Base-by-base conservation (phyloP, 2,888 invertebrate genomes). In the Piscicola geometra region DNA sequence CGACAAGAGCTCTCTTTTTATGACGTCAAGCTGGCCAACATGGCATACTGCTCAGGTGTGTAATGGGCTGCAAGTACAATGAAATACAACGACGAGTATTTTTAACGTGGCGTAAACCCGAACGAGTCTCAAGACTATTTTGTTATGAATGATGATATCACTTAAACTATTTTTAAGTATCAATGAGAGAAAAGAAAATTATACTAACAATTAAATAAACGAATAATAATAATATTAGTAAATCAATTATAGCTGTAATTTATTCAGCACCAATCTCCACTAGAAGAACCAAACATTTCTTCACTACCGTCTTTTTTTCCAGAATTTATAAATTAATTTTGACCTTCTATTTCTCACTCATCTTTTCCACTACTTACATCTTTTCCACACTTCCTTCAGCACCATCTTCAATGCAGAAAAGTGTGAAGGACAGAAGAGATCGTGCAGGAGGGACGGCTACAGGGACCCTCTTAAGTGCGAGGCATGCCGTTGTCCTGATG, bases 1-100 rank as follows among this genome's bases (percentile, higher is more conserved):
- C 70, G 83, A 69, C 79, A 82, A 35, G 82, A 81, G 67, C 79
- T 84, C 25, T 83, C 84, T 2, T 84, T 83, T 78, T 82, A 82
- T 78, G 84, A 84, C 77, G 81, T 82, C 64, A 84, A 84, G 77
- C 80, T 83, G 36, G 84, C 83, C 32, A 84, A 84, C 75, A 73
- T 80, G 36, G 84, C 81, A 0, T 84, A 84, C 78, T 84, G 84
- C 77, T 78, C 79, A 75, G 82, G 84, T 84, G 76, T 30, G 18
- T 28, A 15, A 5, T 33, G 15, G 30, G n/a, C n/a, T n/a, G n/a
- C n/a, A n/a, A n/a, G n/a, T 69, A 69, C 15, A 32, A 69, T 33
- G 30, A 32, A 32, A 33, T 30, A 33, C 9, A 18, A 21, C 12
- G 15, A 18, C 12, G 5, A 12, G 5, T 70, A 2, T 35, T 5